These are phyloP conservation scores for Mantis religiosa DNA, from an alignment of 2,888 invertebrate species.

Conservation along the genomic window DNA sequence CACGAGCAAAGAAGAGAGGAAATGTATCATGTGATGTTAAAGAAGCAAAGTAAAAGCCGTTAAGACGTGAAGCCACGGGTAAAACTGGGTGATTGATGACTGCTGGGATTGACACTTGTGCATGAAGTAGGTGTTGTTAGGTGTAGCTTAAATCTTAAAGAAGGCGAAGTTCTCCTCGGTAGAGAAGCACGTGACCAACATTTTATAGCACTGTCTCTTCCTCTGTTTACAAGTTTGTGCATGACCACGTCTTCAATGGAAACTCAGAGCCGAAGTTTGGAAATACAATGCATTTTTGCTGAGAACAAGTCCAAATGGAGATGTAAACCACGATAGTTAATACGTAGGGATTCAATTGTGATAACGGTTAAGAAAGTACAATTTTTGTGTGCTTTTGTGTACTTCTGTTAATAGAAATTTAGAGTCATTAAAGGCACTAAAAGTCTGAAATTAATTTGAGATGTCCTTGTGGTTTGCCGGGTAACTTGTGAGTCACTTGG, in stretches of 20 bases:
- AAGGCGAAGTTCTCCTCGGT: not conserved
- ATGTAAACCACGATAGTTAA: too few species aligned
- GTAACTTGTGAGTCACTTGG: too few species aligned
- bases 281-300: not conserved
- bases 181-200: not conserved
- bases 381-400: too few species aligned
- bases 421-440: too few species aligned
- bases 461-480: too few species aligned
- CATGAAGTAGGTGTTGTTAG: not conserved
- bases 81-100: not conserved
- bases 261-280: not conserved
- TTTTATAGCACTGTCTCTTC: not conserved
- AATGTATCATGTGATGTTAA: not conserved
- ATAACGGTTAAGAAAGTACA: too few species aligned
- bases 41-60: not conserved
- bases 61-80: not conserved
- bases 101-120: not conserved
- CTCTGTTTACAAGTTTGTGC: not conserved
- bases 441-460: too few species aligned
- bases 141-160: not conserved
- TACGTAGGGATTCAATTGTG: too few species aligned
- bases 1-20: not conserved
- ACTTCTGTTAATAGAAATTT: too few species aligned
- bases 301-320: too few species aligned
- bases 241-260: not conserved